Evolutionary conservation across 2,888 invertebrate species (phyloP), one percentile per base, ranked within the genome.

Genomic region (Nymphalis urticae): DNA sequence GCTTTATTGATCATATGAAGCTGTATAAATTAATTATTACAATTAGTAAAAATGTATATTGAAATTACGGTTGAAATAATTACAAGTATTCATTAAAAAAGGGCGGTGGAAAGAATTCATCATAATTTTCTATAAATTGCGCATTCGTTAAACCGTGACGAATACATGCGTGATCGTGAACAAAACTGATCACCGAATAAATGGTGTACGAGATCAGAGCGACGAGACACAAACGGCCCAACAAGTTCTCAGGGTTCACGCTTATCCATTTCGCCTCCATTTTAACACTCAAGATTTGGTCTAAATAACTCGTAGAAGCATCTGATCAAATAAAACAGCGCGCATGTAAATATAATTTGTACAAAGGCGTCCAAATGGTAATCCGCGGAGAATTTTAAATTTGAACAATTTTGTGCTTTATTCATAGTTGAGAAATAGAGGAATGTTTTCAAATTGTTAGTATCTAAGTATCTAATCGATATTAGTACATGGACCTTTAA

Each of bases 261-360:
- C 75, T 58, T 27, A 53, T 59, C 8, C n/a, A 48, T 7, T 3
- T 61, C 9, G 27, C 9, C 1, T 42, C 42, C 58, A 58, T 42
- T 19, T 42, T 19, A 42, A 10, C 42, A 16, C 3, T 13, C n/a
- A 10, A 36, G 19, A 19, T 19, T 19, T 13, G 58, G 36, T 1
- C 4, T 42, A 32, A 36, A 17, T 17, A 82, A 73, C 65, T 86
- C 86, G 66, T 82, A 85, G 67, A 85, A 85, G 1, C 75, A 72
- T 75, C 87, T 87, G 13, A 86, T 82, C 62, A 87, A 77, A 76
- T 84, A 85, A 74, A 87, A 83, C 24, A 88, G 75, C 0, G 81
- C 77, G 75, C 77, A 84, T 3, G 87, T 86, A 69, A 87, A 86
- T 5, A 85, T 8, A 2, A 84, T 73, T 69, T 87, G 85, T 2